Conservation (phyloP, 2,888 invertebrate species). For the Ochropleura leucogaster region DNA sequence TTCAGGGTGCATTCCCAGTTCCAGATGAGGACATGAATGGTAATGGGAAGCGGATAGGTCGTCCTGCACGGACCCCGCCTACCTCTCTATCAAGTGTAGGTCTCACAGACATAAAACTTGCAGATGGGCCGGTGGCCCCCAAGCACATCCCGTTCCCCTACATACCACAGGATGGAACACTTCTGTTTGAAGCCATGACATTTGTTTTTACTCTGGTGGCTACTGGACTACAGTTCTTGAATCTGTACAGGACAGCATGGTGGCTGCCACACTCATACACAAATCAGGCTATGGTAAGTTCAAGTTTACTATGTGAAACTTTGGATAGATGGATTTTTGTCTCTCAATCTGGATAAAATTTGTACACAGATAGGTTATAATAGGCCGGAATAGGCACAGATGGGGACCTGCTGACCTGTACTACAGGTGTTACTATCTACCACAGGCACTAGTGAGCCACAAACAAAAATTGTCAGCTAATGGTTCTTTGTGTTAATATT, state of each 20-base stretch:
- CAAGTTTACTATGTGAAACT: slow-evolving; percentile 80
- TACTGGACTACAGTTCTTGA: slow-evolving; percentile 97
- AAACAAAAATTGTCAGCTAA: too few species aligned
- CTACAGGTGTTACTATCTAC: too few species aligned
- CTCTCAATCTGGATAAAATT: too few species aligned
- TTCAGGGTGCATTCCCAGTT: slow-evolving; percentile 74
- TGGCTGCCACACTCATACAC: slow-evolving; percentile 98
- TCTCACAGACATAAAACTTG: slow-evolving; percentile 74
- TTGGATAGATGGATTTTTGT: too few species aligned
- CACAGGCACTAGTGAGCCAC: too few species aligned
- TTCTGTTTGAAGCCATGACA: slow-evolving; percentile 96
- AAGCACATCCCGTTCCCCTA: slow-evolving; percentile 96
- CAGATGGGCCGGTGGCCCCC: slow-evolving; percentile 90
- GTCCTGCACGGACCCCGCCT: slow-evolving; percentile 73
- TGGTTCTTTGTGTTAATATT: too few species aligned
- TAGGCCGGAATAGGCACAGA: too few species aligned
- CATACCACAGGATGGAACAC: slow-evolving; percentile 94
- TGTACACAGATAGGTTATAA: too few species aligned
- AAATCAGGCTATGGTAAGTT: slow-evolving; percentile 95
- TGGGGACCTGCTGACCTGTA: too few species aligned
- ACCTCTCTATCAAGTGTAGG: slow-evolving; percentile 62
- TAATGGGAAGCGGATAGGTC: slow-evolving; percentile 77
- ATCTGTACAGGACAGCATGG: slow-evolving; percentile 98
- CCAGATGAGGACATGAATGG: slow-evolving; percentile 83
- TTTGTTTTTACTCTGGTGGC: slow-evolving; percentile 95